Percentiles rank a stretch among this genome's conserved stretches.
Conservation (phyloP, 2,797 vertebrate genomes). For the Chiloscyllium punctatum region DNA sequence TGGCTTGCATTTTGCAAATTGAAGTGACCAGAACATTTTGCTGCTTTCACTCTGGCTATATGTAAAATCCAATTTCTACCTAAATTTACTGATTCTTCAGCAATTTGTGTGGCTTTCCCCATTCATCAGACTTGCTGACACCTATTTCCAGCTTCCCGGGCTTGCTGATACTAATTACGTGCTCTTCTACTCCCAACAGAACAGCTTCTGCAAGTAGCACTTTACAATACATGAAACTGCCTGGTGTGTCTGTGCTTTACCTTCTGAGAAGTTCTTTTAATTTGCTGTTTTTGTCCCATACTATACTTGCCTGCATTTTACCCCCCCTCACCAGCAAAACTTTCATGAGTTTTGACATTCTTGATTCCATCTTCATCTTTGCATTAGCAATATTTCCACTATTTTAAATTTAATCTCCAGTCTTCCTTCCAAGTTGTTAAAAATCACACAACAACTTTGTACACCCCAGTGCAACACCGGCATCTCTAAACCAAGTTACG, state of each 20-base stretch:
- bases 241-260: background rate
- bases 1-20: background rate
- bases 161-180: background rate
- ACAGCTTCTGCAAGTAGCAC: background rate
- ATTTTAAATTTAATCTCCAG: background rate
- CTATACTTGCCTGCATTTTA: background rate
- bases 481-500: too few relatives aligned
- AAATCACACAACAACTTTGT: background rate
- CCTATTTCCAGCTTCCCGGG: background rate
- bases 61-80: background rate
- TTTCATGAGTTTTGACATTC: background rate
- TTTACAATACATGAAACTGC: too few relatives aligned
- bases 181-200: background rate
- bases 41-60: background rate
- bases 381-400: background rate
- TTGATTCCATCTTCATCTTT: too few relatives aligned
- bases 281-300: background rate
- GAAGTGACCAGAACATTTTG: background rate
- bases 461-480: background rate
- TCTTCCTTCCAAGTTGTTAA: too few relatives aligned
- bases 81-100: background rate
- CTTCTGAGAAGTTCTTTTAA: background rate
- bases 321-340: background rate
- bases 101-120: background rate
- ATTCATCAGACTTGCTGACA: background rate